Evolutionary conservation across 2,113 vertebrate species (phyloP), one percentile per base, ranked within the genome.

Genomic region (Triplophysa rosa): DNA sequence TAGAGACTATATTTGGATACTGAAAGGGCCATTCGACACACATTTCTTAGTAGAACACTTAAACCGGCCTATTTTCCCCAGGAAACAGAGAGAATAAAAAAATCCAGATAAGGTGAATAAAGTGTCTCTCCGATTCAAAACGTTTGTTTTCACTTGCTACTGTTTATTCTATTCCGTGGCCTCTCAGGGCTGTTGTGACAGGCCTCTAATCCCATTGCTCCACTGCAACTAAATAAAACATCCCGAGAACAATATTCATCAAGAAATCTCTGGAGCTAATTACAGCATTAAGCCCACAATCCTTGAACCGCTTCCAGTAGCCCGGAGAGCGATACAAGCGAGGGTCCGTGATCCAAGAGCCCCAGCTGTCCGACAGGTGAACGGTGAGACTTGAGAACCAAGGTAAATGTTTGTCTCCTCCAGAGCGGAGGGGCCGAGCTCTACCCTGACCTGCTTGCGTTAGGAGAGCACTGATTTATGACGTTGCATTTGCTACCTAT

Each of bases 401-500:
- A 86, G 84, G 83, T 88, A 91, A 92, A 91, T 84, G 86, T 90
- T 91, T 90, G 89, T 82, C 76, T 82, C 33, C 17, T n/a, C 17
- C 8, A 17, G 78, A 74, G 84, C 75, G 65, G 84, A 84, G 80
- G 88, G 87, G 89, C 85, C 69, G 76, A 16, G 40, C 64, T 79
- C 77, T 40, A 24, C 76, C 80, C 84, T 82, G 64, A 81, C 79
- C 63, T 23, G 33, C 16, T 6, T 21, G 19, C 42, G 13, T 42
- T n/a, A 58, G 63, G 59, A 65, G 62, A 70, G 17, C 52, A 74
- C 78, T 92, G 90, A 93, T 93, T 93, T 92, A 92, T 82, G 87
- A 92, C 77, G 63, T 62, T 78, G 86, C 77, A 84, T 90, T 89
- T 86, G 85, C 83, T 86, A 86, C 88, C 83, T 79, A 89, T 87